Evolutionary conservation across 2,888 invertebrate species (phyloP).

Genomic region (Epirrita christyi): DNA sequence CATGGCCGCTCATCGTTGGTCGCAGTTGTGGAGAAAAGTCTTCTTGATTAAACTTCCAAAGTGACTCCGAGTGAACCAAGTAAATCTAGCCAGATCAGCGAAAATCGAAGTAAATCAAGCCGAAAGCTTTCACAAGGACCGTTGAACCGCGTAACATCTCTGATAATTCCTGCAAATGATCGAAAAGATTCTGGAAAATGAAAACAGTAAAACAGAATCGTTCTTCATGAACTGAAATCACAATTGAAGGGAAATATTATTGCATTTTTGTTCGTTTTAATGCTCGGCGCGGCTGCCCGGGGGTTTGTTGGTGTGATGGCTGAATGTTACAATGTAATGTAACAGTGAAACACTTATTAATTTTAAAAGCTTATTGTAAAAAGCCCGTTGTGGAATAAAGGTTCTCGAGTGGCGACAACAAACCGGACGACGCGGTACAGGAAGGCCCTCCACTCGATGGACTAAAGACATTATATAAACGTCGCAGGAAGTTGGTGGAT

Average conservation of each 20-base stretch:
- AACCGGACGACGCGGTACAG: too few relatives aligned
- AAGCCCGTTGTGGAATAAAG: too few relatives aligned
- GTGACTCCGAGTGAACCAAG: neutral
- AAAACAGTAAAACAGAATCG: slow-evolving; percentile 37
- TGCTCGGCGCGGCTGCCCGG: slow-evolving; percentile 49
- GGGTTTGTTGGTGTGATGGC: slow-evolving; percentile 39
- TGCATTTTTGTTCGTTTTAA: slow-evolving; percentile 65
- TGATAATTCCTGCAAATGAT: slow-evolving; percentile 6
- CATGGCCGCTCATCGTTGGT: neutral
- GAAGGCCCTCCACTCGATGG: too few relatives aligned
- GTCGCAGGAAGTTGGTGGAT: too few relatives aligned
- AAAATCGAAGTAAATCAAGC: neutral
- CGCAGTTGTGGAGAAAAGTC: neutral
- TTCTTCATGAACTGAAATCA: slow-evolving; percentile 53
- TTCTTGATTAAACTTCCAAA: neutral
- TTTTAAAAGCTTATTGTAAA: slow-evolving; percentile 1
- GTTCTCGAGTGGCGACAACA: too few relatives aligned
- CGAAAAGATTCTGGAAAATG: slow-evolving; percentile 13
- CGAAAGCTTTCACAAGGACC: slow-evolving; percentile 1
- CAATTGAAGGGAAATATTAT: slow-evolving; percentile 58
- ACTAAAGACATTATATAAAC: too few relatives aligned
- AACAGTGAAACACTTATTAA: slow-evolving; percentile 20
- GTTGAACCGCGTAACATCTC: neutral
- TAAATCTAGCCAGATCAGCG: neutral
- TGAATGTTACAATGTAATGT: slow-evolving; percentile 43